Evolutionary conservation across 2,888 invertebrate genomes (phyloP).

Genomic region (Calliscelio sp.): DNA sequence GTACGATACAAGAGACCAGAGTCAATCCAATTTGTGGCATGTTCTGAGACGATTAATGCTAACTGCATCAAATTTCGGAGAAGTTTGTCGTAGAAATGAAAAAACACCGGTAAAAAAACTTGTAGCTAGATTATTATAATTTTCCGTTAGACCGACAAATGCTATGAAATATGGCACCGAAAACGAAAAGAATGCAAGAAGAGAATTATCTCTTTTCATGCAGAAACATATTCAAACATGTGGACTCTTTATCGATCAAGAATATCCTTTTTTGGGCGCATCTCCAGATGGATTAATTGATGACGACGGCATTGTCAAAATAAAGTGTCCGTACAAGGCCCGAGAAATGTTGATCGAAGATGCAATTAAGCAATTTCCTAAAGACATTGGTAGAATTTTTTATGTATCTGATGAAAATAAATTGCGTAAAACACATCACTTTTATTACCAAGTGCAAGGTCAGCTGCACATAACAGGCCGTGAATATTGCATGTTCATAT

Average conservation of each 20-base stretch:
- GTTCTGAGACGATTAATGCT: slow-evolving; percentile 34
- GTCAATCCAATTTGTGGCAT: slow-evolving; percentile 17
- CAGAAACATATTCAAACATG: slow-evolving; percentile 13
- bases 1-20: slow-evolving; percentile 40
- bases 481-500: too few relatives aligned
- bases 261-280: background rate
- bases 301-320: background rate
- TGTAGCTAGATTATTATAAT: slow-evolving; percentile 57
- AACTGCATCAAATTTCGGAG: slow-evolving; percentile 64
- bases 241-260: slow-evolving; percentile 52
- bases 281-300: background rate
- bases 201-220: slow-evolving; percentile 27
- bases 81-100: slow-evolving; percentile 45
- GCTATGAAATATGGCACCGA: slow-evolving; percentile 57
- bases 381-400: background rate
- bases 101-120: slow-evolving; percentile 37
- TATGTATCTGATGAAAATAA: background rate
- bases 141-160: background rate
- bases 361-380: background rate
- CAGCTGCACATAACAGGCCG: slow-evolving; percentile 15
- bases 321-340: background rate
- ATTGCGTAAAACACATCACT: background rate
- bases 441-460: slow-evolving; percentile 11
- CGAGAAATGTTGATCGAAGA: background rate
- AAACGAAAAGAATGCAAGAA: slow-evolving; percentile 49